Percentiles rank a stretch among this genome's conserved stretches.
phyloP scores from a whole-genome alignment of 2,888 invertebrate genomes.

The Abrostola triplasia region DNA sequence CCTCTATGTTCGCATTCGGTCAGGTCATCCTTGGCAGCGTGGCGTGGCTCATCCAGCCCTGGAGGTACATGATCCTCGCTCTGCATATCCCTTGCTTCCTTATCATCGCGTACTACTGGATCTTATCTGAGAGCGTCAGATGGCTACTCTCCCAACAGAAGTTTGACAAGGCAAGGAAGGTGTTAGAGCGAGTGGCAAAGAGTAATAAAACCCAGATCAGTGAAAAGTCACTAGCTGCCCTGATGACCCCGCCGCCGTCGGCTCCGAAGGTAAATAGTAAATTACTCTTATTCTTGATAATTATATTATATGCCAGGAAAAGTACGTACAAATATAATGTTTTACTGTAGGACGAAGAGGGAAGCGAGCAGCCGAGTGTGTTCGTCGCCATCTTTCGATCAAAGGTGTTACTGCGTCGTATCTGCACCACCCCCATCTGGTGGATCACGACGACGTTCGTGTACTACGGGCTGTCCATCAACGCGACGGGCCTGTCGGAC shows the following conservation, averaged over 20 bases:
- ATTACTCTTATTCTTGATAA: no score
- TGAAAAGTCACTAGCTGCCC: slow-evolving; percentile 82
- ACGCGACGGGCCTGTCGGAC: slow-evolving; percentile 92
- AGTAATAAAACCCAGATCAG: slow-evolving; percentile 89
- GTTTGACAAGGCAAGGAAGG: slow-evolving; percentile 88
- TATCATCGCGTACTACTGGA: slow-evolving; percentile 90
- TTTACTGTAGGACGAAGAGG: slow-evolving; percentile 32
- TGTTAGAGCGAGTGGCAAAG: slow-evolving; percentile 89
- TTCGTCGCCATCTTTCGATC: slow-evolving; percentile 81
- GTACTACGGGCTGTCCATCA: slow-evolving; percentile 93
- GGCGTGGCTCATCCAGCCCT: slow-evolving; percentile 91
- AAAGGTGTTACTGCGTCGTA: slow-evolving; percentile 84
- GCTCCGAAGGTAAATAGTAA: slow-evolving; percentile 24
- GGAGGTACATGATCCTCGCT: slow-evolving; percentile 90
- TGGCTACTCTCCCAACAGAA: slow-evolving; percentile 92
- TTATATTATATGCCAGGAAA: neutral
- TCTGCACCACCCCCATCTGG: slow-evolving; percentile 91
- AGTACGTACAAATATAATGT: neutral
- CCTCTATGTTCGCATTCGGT: slow-evolving; percentile 92
- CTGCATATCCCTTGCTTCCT: slow-evolving; percentile 91
- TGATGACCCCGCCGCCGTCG: slow-evolving; percentile 76
- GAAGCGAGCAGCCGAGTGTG: slow-evolving; percentile 52
- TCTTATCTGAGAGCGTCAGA: slow-evolving; percentile 90
- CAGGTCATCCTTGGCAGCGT: slow-evolving; percentile 90
- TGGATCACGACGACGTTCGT: slow-evolving; percentile 94